Percentiles rank a stretch among this genome's conserved stretches.
These are phyloP conservation scores for Neotoxoptera formosana DNA, from an alignment of 1,140 invertebrate genomes.

Conservation along the genomic window DNA sequence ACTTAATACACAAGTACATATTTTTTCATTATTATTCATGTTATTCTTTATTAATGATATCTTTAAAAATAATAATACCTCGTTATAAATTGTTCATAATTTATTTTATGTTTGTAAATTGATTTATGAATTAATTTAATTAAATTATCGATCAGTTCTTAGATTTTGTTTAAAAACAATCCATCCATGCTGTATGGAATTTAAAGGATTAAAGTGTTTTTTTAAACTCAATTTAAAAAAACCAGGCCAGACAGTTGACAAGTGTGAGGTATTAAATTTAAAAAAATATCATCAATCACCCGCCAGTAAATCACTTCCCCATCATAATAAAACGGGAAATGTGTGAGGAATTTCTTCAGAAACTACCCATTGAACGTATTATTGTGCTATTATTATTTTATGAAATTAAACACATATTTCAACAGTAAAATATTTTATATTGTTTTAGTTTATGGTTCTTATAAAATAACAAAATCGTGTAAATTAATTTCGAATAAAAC, in stretches of 20 bases:
- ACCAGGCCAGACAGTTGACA: background rate
- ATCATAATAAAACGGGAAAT: slow-evolving; percentile 32
- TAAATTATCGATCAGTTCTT: background rate
- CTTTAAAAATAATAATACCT: background rate
- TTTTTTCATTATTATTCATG: background rate
- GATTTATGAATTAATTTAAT: background rate
- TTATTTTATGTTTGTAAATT: background rate
- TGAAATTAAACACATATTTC: background rate
- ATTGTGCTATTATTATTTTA: background rate
- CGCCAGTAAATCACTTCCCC: slow-evolving; percentile 3
- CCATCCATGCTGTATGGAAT: background rate
- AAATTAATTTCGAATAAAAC: background rate
- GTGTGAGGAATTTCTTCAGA: background rate
- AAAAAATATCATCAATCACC: slow-evolving; percentile 39
- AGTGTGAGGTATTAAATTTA: slow-evolving; percentile 18
- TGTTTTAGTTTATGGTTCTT: background rate
- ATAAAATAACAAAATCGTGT: background rate
- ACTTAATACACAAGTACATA: background rate
- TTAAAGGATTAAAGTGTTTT: slow-evolving; percentile 25
- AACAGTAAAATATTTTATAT: background rate
- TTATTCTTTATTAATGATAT: background rate
- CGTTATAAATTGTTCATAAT: background rate
- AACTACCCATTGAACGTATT: background rate
- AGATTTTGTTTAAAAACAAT: background rate
- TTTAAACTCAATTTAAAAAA: slow-evolving; percentile 16